Evolutionary conservation across 2,797 vertebrate genomes (phyloP), one percentile per base, ranked within the genome.

Genomic region (Hemibagrus guttatus): DNA sequence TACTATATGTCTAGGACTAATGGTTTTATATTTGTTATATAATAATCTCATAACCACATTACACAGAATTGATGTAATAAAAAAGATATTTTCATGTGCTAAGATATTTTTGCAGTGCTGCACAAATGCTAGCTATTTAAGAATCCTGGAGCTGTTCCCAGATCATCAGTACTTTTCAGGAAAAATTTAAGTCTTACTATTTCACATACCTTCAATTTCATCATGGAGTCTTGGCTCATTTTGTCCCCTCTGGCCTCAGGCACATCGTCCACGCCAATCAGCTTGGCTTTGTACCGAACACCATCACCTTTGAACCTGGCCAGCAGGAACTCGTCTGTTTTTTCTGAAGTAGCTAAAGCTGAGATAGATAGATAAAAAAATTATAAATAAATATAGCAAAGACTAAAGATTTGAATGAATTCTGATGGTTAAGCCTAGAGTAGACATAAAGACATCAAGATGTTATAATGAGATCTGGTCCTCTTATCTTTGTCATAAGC

Each of bases 321-420:
- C 90, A 96, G 90, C 58, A 97, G 95, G 88, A 94, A 95, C 87
- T 97, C 96, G 90, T 97, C 95, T 81, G 96, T 97, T 91, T 97
- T 97, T 92, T 97, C 96, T n/a, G 93, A 91, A 17, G 95, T 96
- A 95, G 89, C 23, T 90, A 69, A 87, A 35, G 90, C 86, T 91
- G 89, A 58, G 49, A 66, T 31, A 81, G 13, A n/a, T n/a, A n/a
- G n/a, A n/a, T n/a, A n/a, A n/a, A n/a, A n/a, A n/a, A n/a, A n/a
- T n/a, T n/a, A n/a, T n/a, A 63, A 21, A 19, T 66, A 63, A 21
- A 52, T 13, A 49, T 42, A 58, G 17, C 1, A 2, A 81, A 46
- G 28, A 46, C 12, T 16, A 21, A 56, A 11, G 49, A 54, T 14
- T 49, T 56, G 1, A 58, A 79, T 35, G 28, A 35, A 19, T 75